Evolutionary conservation across 2,797 vertebrate genomes (phyloP), one percentile per base, ranked within the genome.

Genomic region (Leptatherina wallacei): DNA sequence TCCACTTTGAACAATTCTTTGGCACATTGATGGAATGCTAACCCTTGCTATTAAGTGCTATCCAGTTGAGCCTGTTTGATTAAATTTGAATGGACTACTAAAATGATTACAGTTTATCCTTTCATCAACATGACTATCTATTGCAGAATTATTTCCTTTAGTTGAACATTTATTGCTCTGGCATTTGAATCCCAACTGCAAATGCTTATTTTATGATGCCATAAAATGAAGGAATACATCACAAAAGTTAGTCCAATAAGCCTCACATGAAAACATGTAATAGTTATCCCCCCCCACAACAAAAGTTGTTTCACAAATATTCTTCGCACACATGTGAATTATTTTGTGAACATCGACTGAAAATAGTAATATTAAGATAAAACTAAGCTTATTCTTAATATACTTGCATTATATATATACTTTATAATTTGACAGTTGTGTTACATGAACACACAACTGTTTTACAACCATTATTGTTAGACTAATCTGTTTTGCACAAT

Each of bases 11-110:
- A 24, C 24, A 24, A 52, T 61, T 73, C 11, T 60, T 40, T 1
- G 8, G 22, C 27, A 40, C 44, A 69, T 44, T 38, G 57, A 18
- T 32, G 51, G n/a, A 69, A 69, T 52, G 27, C 36, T 56, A 66
- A 47, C 36, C 14, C 32, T 55, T 55, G 47, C 20, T 64, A 55
- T 64, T 38, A 30, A 55, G n/a, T 10, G 40, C 13, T 69, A 29
- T 29, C 35, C 22, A 33, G 13, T 47, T 40, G 47, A 40, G 64
- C 13, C 14, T 49, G 8, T n/a, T 22, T 2, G 7, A 49, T 49
- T 49, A 22, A 10, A 22, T 10, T 9, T 49, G 20, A 22, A 49
- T 1, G 47, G 6, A n/a, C n/a, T 9, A 49, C 47, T 5, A 30
- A n/a, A 22, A 55, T 29, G 16, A 11, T 65, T 10, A 32, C 16